Base-by-base conservation (phyloP, 2,888 invertebrate genomes). In the Copidosoma aretas region DNA sequence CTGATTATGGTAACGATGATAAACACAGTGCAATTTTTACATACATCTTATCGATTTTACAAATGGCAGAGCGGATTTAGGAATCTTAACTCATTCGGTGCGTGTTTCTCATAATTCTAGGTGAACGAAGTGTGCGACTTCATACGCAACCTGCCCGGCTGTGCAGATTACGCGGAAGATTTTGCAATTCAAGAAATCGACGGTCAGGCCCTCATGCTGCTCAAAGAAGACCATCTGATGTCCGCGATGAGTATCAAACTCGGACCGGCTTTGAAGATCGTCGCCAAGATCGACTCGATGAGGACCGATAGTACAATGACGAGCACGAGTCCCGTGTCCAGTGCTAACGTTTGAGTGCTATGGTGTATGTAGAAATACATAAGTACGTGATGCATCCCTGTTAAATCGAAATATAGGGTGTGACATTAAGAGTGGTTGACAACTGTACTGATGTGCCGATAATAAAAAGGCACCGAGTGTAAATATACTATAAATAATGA, bases 111-210 rank as follows among this genome's bases (percentile, higher is more conserved):
- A 60, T 19, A 56, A 46, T 73, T 71, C 8, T 84, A 93, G 89
- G 95, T 95, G 22, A 87, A 89, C 43, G 95, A 96, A 77, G 96
- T 96, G 0, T 93, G 91, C 79, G 94, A 95, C 54, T 93, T 97
- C 80, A 94, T 98, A 77, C 89, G 92, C 75, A 91, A 90, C 76
- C 87, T 97, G 68, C 95, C 94, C 0, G 97, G 97, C 0, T 97
- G 97, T 82, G 90, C 91, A 12, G 92, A 93, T 76, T 97, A 97
- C 81, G 97, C 96, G 0, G 96, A 97, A 79, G 97, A 97, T 81
- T 98, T 98, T 85, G 90, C 92, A 15, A 90, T 93, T 78, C 97
- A 98, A 84, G 97, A 97, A 84, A 97, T 98, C 76, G 98, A 98
- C 79, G 97, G 98, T 0, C 96, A 97, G 80, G 97, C 97, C 0